Evolutionary conservation across 2,113 vertebrate genomes (phyloP).

Genomic region (Lycaon pictus): DNA sequence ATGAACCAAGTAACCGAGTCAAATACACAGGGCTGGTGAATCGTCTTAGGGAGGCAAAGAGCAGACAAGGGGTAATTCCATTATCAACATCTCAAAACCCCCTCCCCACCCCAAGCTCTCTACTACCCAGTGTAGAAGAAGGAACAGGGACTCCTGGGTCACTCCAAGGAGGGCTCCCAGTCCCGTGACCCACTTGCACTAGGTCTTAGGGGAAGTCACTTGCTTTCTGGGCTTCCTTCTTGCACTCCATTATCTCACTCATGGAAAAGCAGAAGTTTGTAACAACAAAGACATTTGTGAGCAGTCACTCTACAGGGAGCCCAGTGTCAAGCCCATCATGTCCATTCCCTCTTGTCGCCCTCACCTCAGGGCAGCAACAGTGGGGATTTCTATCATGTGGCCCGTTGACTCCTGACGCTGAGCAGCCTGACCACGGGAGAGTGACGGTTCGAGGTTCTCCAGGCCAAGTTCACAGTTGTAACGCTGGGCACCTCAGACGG

Average conservation of each 20-base stretch:
- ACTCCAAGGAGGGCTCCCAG: neutral
- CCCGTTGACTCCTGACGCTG: neutral
- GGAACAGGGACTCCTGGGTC: accelerated
- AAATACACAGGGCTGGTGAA: accelerated
- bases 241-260: neutral
- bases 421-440: accelerated
- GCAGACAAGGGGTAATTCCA: neutral
- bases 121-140: accelerated
- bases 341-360: neutral
- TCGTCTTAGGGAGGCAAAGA: neutral
- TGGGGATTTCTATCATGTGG: accelerated
- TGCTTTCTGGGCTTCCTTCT: neutral
- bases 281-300: neutral
- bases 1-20: neutral
- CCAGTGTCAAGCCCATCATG: accelerated
- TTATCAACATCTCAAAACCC: neutral
- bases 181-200: too few species aligned
- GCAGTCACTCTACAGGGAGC: accelerated
- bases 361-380: accelerated
- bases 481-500: accelerated
- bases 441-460: neutral
- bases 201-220: neutral
- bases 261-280: neutral
- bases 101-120: neutral
- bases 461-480: neutral